These are phyloP conservation scores for Macroramphosus scolopax DNA, from an alignment of 2,797 vertebrate genomes.

Conservation along the genomic window DNA sequence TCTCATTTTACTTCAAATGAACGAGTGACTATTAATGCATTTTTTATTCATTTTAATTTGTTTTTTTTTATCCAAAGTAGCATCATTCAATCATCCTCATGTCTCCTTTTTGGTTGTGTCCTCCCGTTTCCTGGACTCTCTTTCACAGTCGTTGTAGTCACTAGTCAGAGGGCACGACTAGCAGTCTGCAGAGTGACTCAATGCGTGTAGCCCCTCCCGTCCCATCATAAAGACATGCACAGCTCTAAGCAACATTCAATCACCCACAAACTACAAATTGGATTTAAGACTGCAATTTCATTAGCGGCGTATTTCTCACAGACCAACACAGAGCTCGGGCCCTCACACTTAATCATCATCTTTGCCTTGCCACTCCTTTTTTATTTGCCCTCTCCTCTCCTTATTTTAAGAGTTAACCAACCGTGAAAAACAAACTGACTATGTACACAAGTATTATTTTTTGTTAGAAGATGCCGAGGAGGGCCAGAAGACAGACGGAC, in stretches of 20 bases:
- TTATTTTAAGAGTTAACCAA: conserved; percentile 38
- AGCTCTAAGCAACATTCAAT: conserved; percentile 45
- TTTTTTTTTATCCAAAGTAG: no score
- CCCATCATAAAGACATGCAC: conserved; percentile 27
- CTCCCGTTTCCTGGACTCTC: conserved; percentile 13
- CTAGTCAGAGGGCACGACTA: conserved; percentile 33
- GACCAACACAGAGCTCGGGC: conserved; percentile 28
- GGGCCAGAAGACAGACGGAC: conserved; percentile 12
- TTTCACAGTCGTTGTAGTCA: conserved; percentile 30
- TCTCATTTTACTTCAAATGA: no score
- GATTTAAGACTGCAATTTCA: conserved; percentile 63
- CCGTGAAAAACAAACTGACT: conserved; percentile 38
- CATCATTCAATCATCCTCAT: not conserved
- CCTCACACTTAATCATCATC: conserved; percentile 42
- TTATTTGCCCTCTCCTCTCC: conserved; percentile 32
- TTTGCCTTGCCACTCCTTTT: conserved; percentile 28
- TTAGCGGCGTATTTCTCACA: conserved; percentile 49
- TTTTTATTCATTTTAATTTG: no score
- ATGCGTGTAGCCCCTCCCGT: conserved; percentile 26
- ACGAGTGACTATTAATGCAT: no score
- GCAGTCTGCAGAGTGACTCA: conserved; percentile 4
- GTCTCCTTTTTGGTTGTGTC: not conserved
- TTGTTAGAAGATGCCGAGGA: conserved; percentile 22
- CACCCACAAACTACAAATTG: conserved; percentile 45
- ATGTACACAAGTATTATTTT: conserved; percentile 40